Evolutionary conservation across 2,888 invertebrate genomes (phyloP), one percentile per base, ranked within the genome.

Genomic region (Drosophila fulvimacula): DNA sequence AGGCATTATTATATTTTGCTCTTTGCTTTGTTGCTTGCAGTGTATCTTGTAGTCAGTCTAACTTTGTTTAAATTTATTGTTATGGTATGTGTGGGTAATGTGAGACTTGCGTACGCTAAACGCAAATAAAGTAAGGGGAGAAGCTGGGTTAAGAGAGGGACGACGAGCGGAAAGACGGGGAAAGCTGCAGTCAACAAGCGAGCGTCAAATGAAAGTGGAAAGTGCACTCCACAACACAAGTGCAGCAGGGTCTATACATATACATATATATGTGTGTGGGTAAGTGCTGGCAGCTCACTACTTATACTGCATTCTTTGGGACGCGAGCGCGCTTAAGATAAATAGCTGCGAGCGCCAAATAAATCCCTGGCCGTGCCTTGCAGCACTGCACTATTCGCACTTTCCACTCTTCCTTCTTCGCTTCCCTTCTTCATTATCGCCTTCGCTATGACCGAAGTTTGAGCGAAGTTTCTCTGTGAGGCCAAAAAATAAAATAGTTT

Each of bases 151-250:
- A n/a, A 10, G 30, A 3, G 13, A 44, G 24, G 13, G 27, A 34
- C 9, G 10, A 5, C n/a, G 3, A 10, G n/a, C 3, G 46, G n/a
- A 42, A 7, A 17, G 32, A 34, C 19, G 46, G 46, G 61, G 49
- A 51, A 61, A 65, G 64, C 68, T 64, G 81, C 68, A 88, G 87
- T 83, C 82, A 86, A 83, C 84, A 83, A 88, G 87, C 87, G 73
- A 78, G 81, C 75, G 71, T 51, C 73, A 83, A 86, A 87, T 83
- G 84, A 88, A 82, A 82, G 86, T 88, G 82, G 79, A 83, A 88
- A 83, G 87, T 87, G 89, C 83, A 88, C 83, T 86, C 70, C 66
- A 72, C 69, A 74, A 59, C 41, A 75, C 48, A 59, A 70, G 57
- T 66, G 70, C 73, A 69, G 27, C 48, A 21, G 19, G 11, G 5